phyloP scores from a whole-genome alignment of 2,113 vertebrate species.

The Bagarius yarrelli region DNA sequence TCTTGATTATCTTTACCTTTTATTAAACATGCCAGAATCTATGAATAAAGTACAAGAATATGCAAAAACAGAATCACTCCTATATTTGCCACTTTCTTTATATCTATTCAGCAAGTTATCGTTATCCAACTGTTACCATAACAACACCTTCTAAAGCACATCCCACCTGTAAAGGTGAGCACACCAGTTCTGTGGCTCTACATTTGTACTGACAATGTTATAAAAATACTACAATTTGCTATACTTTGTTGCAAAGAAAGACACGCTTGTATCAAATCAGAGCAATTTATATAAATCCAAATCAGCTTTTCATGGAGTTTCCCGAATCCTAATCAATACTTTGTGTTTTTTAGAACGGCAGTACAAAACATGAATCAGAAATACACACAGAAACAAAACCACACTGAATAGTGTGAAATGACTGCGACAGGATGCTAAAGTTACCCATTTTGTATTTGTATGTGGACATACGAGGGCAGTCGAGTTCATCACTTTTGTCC shows the following conservation, averaged over 20 bases:
- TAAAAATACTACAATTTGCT: too few relatives aligned
- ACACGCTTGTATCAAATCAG: too few relatives aligned
- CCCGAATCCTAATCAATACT: too few relatives aligned
- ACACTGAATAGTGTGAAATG: too few relatives aligned
- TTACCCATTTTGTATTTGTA: background rate
- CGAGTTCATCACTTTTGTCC: slow-evolving; percentile 91
- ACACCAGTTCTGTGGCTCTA: background rate
- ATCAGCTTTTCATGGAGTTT: too few relatives aligned
- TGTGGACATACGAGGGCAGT: slow-evolving; percentile 83
- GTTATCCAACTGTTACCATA: background rate
- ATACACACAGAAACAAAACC: too few relatives aligned
- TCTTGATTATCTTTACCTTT: background rate
- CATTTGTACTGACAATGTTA: background rate
- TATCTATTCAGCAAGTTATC: background rate
- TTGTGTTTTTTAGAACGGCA: too few relatives aligned
- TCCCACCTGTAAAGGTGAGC: background rate
- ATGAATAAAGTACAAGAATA: background rate
- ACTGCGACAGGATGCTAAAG: background rate
- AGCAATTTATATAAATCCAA: too few relatives aligned
- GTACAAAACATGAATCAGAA: too few relatives aligned
- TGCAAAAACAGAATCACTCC: background rate
- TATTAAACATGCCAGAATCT: background rate
- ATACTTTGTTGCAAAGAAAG: too few relatives aligned
- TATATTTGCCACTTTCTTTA: background rate
- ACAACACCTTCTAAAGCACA: background rate